Evolutionary conservation across 2,888 invertebrate species (phyloP), one percentile per base, ranked within the genome.

Genomic region (Latrodectus hesperus): DNA sequence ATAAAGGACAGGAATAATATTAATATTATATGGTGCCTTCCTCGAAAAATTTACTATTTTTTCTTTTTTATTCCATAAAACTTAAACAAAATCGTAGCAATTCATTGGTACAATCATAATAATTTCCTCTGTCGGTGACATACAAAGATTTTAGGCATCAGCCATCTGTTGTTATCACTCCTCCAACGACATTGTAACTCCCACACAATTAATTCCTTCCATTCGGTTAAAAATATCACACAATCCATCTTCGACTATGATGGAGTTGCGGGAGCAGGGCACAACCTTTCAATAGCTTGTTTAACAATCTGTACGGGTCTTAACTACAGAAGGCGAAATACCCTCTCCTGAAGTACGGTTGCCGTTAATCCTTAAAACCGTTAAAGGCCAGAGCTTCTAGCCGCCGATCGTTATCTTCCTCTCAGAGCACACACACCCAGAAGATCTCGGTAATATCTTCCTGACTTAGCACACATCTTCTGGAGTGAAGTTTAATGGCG

Each of bases 391-490:
- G 22, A 68, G 12, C 17, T 22, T 68, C 14, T n/a, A 60, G 67
- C 22, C 67, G 6, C 26, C n/a, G 22, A 68, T 68, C 67, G 67
- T 68, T 68, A 68, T 12, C 67, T 9, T 68, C 67, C 60, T 68
- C 67, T 17, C 12, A 9, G 67, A 8, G 26, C 67, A 68, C 9
- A 17, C n/a, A 22, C 22, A 22, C 67, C 67, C 26, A 26, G 22
- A 68, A 26, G 16, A 17, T 22, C 67, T 22, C 22, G 17, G 22
- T 68, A 68, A 68, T 68, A 68, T 68, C 67, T 68, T 68, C 67
- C n/a, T 68, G 67, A 68, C 67, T 68, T 68, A 68, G 26, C 67
- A 68, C 67, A 68, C 26, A 68, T 68, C n/a, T 17, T 68, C 67
- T 68, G n/a, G 22, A 60, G 67, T 68, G 26, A 68, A 68, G 26